Evolutionary conservation across 2,888 invertebrate species (phyloP), one percentile per base, ranked within the genome.

Genomic region (Cataglyphis altisquamis): DNA sequence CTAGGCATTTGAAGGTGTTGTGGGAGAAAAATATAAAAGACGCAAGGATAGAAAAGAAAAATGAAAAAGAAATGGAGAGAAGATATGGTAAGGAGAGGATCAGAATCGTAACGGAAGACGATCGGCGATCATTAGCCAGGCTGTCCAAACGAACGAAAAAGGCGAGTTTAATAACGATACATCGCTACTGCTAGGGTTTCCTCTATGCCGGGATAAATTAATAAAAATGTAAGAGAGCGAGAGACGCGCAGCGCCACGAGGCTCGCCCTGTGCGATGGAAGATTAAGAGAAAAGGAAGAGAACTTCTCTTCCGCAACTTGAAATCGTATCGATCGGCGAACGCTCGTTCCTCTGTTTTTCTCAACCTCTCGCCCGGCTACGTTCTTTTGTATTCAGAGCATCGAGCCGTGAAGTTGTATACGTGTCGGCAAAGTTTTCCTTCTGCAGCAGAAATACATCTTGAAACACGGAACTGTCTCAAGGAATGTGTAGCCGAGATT

Each of bases 11-110:
- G 66, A 36, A 63, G 60, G 64, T 60, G 29, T 68, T 64, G 70
- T 57, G 55, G 32, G 48, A 48, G 80, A 87, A 82, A 78, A 83
- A 86, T 87, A 86, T 86, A 75, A 25, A 25, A 29, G 82, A 83
- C 67, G 63, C 32, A 48, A 82, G 41, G 36, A 21, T 66, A 21
- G 60, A 67, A 32, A 81, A 52, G 29, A 62, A 55, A 68, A 48
- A 39, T 70, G 63, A 60, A 74, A 73, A 80, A 77, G 3, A 55
- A n/a, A 63, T 6, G 21, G 48, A 75, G 36, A 57, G 73, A 32
- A 18, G 32, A 39, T 8, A 10, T 9, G 21, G 2, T 25, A 12
- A 12, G 21, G n/a, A 45, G 10, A 18, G 36, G 52, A 2, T 18
- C 18, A 80, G 36, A 80, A 21, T 72, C 21, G 48, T 48, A 80